Percentiles rank a stretch among this genome's conserved stretches.
These are phyloP conservation scores for Saimiri boliviensis DNA, from an alignment of 2,113 vertebrate species.

Conservation along the genomic window DNA sequence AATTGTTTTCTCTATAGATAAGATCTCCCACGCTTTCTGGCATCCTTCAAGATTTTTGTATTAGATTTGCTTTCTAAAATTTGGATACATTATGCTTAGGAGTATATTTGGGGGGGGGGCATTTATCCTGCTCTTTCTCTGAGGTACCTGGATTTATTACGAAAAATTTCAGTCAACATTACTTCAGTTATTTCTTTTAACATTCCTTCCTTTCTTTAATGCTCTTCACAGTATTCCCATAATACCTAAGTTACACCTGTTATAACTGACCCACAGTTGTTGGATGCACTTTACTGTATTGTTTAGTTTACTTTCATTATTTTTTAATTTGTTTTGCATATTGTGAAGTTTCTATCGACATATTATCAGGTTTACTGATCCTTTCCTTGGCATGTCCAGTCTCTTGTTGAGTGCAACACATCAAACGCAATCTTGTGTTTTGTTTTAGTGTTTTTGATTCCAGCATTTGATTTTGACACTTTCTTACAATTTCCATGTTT, in stretches of 20 bases:
- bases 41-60: background rate
- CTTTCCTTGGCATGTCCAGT: background rate
- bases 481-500: background rate
- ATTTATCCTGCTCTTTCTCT: background rate
- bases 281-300: background rate
- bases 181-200: background rate
- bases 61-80: background rate
- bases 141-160: background rate
- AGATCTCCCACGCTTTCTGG: background rate
- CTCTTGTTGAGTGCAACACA: background rate
- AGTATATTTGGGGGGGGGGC: background rate
- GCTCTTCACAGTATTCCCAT: background rate
- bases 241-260: background rate
- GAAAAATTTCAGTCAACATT: background rate
- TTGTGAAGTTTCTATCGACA: background rate
- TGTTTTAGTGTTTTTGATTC: background rate
- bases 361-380: background rate
- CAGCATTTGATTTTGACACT: background rate
- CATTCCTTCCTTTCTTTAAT: background rate
- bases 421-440: background rate
- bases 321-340: background rate
- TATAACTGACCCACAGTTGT: background rate
- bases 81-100: background rate
- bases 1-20: background rate
- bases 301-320: background rate